Conservation (phyloP, 2,797 vertebrate species). For the Acanthiza pusilla region DNA sequence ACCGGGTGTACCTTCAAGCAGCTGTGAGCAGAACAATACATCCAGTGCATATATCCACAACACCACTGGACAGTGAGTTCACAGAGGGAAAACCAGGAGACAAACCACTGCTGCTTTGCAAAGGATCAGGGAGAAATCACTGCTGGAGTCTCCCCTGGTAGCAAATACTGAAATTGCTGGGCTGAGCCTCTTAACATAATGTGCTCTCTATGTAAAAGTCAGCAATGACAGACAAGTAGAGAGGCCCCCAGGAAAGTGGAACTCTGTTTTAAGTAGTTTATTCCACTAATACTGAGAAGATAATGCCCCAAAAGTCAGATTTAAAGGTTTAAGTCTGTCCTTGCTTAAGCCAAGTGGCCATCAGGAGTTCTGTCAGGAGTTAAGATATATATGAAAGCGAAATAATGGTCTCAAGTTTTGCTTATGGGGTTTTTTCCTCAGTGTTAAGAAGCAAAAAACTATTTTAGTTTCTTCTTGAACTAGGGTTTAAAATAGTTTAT, state of each 20-base stretch:
- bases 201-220: background rate
- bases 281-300: background rate
- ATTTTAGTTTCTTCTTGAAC: background rate
- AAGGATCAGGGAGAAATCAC: background rate
- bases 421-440: background rate
- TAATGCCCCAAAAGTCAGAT: background rate
- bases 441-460: background rate
- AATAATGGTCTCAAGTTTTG: background rate
- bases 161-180: background rate
- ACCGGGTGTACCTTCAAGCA: background rate
- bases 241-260: background rate
- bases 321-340: background rate
- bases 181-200: constrained; percentile 2
- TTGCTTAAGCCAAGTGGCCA: background rate
- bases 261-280: background rate
- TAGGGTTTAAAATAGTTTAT: background rate
- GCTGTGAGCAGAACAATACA: background rate
- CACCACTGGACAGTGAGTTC: background rate
- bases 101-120: background rate
- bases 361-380: background rate
- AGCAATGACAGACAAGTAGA: background rate
- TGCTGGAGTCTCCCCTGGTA: background rate
- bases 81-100: background rate
- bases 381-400: background rate
- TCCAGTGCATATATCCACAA: background rate